Percentiles rank a stretch among this genome's conserved stretches.
Conservation (phyloP, 2,888 invertebrate genomes). For the Acleris cristana region DNA sequence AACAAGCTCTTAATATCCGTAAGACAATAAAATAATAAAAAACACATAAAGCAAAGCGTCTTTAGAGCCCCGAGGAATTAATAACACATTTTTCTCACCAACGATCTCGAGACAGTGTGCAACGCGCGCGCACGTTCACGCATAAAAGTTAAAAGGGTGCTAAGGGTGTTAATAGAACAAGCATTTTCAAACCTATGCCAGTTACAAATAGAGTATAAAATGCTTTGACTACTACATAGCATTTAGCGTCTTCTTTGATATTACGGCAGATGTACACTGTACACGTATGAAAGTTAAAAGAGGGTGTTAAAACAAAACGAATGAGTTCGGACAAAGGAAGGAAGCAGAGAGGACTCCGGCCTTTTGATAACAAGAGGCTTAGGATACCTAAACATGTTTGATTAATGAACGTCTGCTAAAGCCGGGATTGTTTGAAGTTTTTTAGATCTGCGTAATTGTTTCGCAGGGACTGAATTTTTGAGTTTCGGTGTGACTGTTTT, state of each 20-base stretch:
- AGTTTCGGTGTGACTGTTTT: no score
- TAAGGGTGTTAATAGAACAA: no score
- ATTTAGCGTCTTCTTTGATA: no score
- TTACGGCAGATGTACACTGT: no score
- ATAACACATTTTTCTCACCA: conserved; percentile 31
- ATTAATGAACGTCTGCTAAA: conserved; percentile 67
- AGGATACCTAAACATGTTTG: conserved; percentile 78
- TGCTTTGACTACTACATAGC: no score
- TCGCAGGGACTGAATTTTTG: neutral
- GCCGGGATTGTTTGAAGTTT: conserved; percentile 23
- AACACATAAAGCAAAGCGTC: neutral
- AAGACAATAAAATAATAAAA: neutral
- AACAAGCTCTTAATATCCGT: neutral
- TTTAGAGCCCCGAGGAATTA: conserved; percentile 31
- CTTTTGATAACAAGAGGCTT: conserved; percentile 68
- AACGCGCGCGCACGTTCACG: conserved; percentile 60
- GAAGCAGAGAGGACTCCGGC: conserved; percentile 72
- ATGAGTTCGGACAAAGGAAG: conserved; percentile 82
- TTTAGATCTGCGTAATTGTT: conserved; percentile 19
- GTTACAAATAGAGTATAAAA: no score
- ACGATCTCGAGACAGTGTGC: conserved; percentile 45
- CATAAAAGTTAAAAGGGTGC: conserved; percentile 74
- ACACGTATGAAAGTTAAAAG: conserved; percentile 75
- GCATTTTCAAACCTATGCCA: no score
- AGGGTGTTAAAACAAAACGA: conserved; percentile 83